Evolutionary conservation across 2,797 vertebrate species (phyloP), one percentile per base, ranked within the genome.

Genomic region (Pteronotus mesoamericanus): DNA sequence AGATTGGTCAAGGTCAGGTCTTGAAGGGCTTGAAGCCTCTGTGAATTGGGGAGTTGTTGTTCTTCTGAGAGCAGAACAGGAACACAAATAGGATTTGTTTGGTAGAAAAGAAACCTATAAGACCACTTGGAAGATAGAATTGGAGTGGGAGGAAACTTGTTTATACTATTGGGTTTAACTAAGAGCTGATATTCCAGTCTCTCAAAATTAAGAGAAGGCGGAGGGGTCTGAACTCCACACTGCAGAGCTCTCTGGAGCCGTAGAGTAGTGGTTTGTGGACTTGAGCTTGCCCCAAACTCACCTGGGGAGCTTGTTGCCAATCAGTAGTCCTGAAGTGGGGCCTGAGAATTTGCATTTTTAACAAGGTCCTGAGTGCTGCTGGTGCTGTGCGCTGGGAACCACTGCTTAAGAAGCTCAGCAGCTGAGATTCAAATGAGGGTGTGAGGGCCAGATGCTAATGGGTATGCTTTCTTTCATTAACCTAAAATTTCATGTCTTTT

Each of bases 341-440:
- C 72, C 68, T n/a, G n/a, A 78, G 87, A 48, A 57, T 87, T 64
- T 90, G 55, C 34, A n/a, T 80, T 96, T 96, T 93, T 66, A 42
- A 39, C 34, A 78, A 32, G 51, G 89, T 96, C n/a, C 10, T 44
- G 69, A 83, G 64, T 78, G 48, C 48, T 77, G 2, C 42, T 61
- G 21, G n/a, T 55, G 18, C 11, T 59, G 7, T 16, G 22, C 39
- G 7, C 71, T 72, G 75, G 77, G 66, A 96, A 72, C 61, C 26
- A 9, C 11, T 48, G 32, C 32, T 53, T 80, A 68, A 82, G 85
- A 94, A 74, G 90, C 85, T 75, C 39, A 86, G 75, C 86, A 95
- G 59, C 95, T 96, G 94, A 97, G 89, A 80, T 94, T 93, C 85
- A 85, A n/a, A 55, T 79, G 55, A 95, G 86, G 72, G 80, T 44